Conservation (phyloP, 2,113 vertebrate genomes). For the Gadus macrocephalus region DNA sequence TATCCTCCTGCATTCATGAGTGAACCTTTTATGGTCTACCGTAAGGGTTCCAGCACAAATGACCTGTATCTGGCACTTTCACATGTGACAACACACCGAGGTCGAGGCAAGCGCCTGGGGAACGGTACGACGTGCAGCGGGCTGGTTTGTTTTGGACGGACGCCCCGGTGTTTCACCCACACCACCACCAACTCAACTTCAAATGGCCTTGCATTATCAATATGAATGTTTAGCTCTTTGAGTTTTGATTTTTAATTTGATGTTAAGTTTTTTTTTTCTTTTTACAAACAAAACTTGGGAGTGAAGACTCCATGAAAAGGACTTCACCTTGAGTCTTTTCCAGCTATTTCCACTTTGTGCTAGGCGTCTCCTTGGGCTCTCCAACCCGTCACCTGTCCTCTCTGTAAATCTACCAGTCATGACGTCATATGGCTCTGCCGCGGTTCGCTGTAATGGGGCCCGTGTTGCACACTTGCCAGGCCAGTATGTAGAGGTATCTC, state of each 20-base stretch:
- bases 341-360: constrained; percentile 5
- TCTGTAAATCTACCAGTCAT: too few relatives aligned
- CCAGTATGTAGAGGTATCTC: too few relatives aligned
- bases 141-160: neutral
- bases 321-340: constrained; percentile 17
- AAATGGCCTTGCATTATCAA: constrained; percentile 69
- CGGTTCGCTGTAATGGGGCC: neutral
- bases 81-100: constrained; percentile 31
- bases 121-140: constrained; percentile 13
- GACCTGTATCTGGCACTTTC: constrained; percentile 26
- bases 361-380: neutral
- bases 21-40: constrained; percentile 18
- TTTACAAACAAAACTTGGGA: constrained; percentile 32
- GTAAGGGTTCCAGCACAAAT: constrained; percentile 34
- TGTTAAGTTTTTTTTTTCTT: constrained; percentile 18
- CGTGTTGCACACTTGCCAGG: too few relatives aligned
- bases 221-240: constrained; percentile 66
- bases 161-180: constrained; percentile 26
- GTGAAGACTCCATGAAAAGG: constrained; percentile 35
- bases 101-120: constrained; percentile 22
- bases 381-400: constrained; percentile 18
- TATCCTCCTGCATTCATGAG: constrained; percentile 20
- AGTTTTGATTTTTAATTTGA: constrained; percentile 28
- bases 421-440: neutral
- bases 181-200: constrained; percentile 49